Base-by-base conservation (phyloP, 2,888 invertebrate species). In the Trissolcus japonicus region DNA sequence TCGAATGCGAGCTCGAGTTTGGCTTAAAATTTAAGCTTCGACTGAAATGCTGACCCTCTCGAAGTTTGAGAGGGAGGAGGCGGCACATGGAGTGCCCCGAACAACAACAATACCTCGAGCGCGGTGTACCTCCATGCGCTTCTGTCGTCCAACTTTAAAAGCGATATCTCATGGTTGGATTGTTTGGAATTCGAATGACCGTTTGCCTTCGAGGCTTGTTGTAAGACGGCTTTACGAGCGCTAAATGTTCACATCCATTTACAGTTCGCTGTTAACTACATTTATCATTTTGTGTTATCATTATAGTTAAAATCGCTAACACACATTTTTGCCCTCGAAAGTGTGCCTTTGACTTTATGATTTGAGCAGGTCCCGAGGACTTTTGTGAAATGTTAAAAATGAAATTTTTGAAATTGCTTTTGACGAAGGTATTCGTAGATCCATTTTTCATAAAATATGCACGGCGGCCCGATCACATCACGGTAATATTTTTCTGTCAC, bases 81-180 rank as follows among this genome's bases (percentile, higher is more conserved):
- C 13, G 60, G 76, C 60, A 61, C 68, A 62, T 69, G 72, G 73
- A 72, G 77, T 74, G 57, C 62, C 63, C 57, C 76, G 69, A 72
- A 77, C 77, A 79, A 81, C 80, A 79, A 79, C 78, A 78, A 79
- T 80, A 77, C 77, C 80, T 78, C 63, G 79, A 79, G 75, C 76
- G 78, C 73, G 73, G 78, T 75, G 75, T 67, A 76, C 72, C 78
- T 75, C 75, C 79, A 72, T 76, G 63, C 72, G 75, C 75, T 68
- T 73, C 75, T 75, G 78, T 73, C 73, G 72, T 73, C 73, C 72
- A 79, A 79, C 79, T 79, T 79, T 73, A 55, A 79, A 79, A 76
- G 79, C 79, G 79, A 79, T 79, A 79, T 79, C 76, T 79, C 71
- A 79, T 79, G 76, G 79, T 79, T 73, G 79, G 75, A 79, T 79